A percentile compares a stretch with the other conserved stretches of the same genome.
Conservation (phyloP, 2,113 vertebrate genomes). For the Syngnathus floridae region DNA sequence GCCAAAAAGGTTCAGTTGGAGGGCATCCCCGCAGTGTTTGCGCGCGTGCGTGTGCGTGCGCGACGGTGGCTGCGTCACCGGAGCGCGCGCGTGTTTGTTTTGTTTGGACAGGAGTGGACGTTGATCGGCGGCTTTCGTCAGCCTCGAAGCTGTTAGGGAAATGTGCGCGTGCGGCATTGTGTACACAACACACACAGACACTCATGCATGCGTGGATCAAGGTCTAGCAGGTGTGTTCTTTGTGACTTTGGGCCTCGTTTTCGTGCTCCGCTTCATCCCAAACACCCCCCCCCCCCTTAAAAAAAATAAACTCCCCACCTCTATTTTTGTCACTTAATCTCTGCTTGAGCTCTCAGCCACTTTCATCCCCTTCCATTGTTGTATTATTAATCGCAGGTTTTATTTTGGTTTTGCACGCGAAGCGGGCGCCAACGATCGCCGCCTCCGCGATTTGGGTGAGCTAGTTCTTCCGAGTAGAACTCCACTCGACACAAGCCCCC, state of each 20-base stretch:
- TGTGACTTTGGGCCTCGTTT: constrained; percentile 35
- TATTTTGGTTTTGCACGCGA: constrained; percentile 2
- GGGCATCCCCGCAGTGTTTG: constrained; percentile 61
- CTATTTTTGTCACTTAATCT: not conserved
- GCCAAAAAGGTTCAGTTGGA: constrained; percentile 58
- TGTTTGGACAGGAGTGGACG: constrained; percentile 55
- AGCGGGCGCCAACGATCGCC: not conserved
- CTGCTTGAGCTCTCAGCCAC: constrained; percentile 1
- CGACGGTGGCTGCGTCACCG: constrained; percentile 3
- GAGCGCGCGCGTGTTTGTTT: constrained; percentile 20
- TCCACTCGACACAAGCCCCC: not conserved
- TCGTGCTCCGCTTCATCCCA: not conserved
- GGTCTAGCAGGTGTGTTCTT: constrained; percentile 54
- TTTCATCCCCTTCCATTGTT: constrained; percentile 10
- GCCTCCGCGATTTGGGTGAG: not conserved
- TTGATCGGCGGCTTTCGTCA: constrained; percentile 46
- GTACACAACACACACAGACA: constrained; percentile 9
- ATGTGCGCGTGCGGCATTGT: constrained; percentile 23
- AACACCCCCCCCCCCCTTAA: constrained; percentile 1
- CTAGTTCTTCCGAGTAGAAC: not conserved
- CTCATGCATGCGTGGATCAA: constrained; percentile 1
- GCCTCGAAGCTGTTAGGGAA: constrained; percentile 33
- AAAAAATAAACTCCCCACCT: not conserved
- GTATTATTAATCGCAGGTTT: constrained; percentile 6
- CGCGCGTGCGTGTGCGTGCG: constrained; percentile 15